These are phyloP conservation scores for Ceraclea dissimilis DNA, from an alignment of 2,888 invertebrate genomes.

Conservation along the genomic window DNA sequence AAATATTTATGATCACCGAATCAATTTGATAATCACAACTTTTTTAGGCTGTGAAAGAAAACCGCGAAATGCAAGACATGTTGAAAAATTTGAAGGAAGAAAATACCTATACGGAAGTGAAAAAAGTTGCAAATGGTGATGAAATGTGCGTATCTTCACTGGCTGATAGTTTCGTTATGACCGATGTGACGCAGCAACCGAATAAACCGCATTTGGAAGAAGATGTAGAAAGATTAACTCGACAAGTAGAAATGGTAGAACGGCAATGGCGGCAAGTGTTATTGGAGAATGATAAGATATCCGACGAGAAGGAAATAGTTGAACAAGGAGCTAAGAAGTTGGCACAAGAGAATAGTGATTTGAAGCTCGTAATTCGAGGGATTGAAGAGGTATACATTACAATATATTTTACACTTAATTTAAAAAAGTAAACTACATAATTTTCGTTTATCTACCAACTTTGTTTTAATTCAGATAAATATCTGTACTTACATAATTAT, in stretches of 20 bases:
- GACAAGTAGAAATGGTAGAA: conserved; percentile 42
- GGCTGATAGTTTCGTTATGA: neutral
- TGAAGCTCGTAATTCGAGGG: conserved; percentile 28
- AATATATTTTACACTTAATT: conserved; percentile 29
- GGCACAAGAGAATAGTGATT: conserved; percentile 38
- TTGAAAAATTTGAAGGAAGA: too few relatives aligned
- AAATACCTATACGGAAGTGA: neutral
- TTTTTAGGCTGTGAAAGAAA: too few relatives aligned
- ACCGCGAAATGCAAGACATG: too few relatives aligned
- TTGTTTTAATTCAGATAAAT: too few relatives aligned
- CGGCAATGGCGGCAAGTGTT: conserved; percentile 43
- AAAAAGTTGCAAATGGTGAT: neutral
- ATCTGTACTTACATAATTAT: too few relatives aligned
- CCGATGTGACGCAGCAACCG: neutral
- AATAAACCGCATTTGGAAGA: conserved; percentile 31
- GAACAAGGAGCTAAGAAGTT: conserved; percentile 40
- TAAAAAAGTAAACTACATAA: conserved; percentile 27
- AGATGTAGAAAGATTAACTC: conserved; percentile 41
- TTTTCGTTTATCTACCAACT: conserved; percentile 5
- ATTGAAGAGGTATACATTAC: conserved; percentile 15
- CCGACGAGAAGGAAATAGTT: conserved; percentile 43
- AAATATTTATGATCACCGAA: too few relatives aligned
- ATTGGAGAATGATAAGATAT: conserved; percentile 42
- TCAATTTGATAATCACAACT: too few relatives aligned
- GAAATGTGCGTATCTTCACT: neutral